Conservation (phyloP, 1,140 invertebrate species). For the Cyphomyrmex costatus region DNA sequence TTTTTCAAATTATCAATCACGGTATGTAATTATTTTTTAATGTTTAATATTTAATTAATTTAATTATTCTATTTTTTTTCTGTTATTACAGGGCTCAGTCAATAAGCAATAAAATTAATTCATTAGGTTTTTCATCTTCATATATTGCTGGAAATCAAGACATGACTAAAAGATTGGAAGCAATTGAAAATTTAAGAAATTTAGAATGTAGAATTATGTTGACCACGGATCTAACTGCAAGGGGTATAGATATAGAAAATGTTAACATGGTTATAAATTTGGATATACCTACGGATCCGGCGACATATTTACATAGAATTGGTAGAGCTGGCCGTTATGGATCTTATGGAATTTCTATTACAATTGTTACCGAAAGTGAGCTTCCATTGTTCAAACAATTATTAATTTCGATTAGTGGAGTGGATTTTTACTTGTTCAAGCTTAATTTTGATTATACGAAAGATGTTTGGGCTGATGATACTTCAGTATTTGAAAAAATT, state of each 20-base stretch:
- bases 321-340: slow-evolving; percentile 97
- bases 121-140: slow-evolving; percentile 90
- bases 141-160: slow-evolving; percentile 92
- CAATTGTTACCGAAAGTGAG: slow-evolving; percentile 89
- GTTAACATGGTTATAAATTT: slow-evolving; percentile 98
- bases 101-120: slow-evolving; percentile 90
- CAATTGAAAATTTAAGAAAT: slow-evolving; percentile 92
- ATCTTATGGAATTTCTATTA: slow-evolving; percentile 91
- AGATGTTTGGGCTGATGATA: slow-evolving; percentile 83
- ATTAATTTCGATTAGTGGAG: slow-evolving; percentile 85
- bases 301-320: slow-evolving; percentile 98
- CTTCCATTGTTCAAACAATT: slow-evolving; percentile 88
- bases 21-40: slow-evolving; percentile 84
- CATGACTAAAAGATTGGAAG: slow-evolving; percentile 92
- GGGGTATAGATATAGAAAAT: slow-evolving; percentile 96
- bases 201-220: slow-evolving; percentile 94
- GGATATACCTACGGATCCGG: slow-evolving; percentile 93
- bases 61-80: slow-evolving; percentile 24
- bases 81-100: slow-evolving; percentile 88
- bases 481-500: slow-evolving; percentile 79
- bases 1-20: slow-evolving; percentile 95
- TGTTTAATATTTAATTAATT: slow-evolving; percentile 11
- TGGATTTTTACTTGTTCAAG: slow-evolving; percentile 86
- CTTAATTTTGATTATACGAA: slow-evolving; percentile 82
- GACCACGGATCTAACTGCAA: slow-evolving; percentile 95